phyloP scores from a whole-genome alignment of 1,140 invertebrate genomes.

The Pseudomyrmex cubaensis region DNA sequence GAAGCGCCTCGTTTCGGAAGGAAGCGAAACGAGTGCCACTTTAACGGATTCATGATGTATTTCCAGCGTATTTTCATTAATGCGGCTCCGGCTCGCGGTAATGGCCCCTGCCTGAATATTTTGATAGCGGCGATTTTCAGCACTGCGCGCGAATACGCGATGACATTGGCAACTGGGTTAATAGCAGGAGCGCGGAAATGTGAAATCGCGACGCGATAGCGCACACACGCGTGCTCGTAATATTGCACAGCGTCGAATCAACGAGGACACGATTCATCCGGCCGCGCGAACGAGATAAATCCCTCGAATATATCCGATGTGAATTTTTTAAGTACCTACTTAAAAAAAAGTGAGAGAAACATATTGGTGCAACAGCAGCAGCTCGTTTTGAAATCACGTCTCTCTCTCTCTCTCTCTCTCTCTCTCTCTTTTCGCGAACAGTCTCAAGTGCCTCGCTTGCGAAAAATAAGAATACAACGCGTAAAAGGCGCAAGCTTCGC shows the following conservation, averaged over 20 bases:
- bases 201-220: constrained; percentile 1
- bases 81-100: constrained; percentile 2
- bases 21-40: neutral
- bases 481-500: constrained; percentile 1
- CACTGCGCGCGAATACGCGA: neutral
- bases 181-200: neutral
- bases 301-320: neutral
- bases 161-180: constrained; percentile 32
- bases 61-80: constrained; percentile 45
- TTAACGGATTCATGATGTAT: constrained; percentile 26
- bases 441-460: neutral
- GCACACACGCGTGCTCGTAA: neutral
- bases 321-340: neutral
- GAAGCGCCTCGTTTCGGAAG: neutral
- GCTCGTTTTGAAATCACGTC: neutral
- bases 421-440: no score
- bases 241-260: neutral
- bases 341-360: neutral
- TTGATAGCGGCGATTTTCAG: constrained; percentile 32
- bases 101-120: constrained; percentile 9
- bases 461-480: constrained; percentile 5
- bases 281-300: constrained; percentile 3
- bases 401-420: neutral
- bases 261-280: neutral
- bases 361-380: neutral